Base-by-base conservation (phyloP, 2,888 invertebrate species). In the Melitaea athalia region DNA sequence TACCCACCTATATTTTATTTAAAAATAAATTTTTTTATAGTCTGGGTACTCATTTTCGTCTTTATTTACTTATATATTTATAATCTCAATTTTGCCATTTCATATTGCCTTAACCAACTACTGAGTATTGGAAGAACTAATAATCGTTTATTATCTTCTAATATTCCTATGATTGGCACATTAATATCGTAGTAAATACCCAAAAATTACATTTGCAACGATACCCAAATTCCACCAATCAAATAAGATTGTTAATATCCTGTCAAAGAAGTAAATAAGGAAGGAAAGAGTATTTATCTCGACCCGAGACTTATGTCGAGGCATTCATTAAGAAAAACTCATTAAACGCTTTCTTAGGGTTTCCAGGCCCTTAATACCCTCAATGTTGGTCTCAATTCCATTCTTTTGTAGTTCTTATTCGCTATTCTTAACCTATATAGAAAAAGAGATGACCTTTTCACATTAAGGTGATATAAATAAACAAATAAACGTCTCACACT, bases 311-410 rank as follows among this genome's bases (percentile, higher is more conserved):
- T 61, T 67, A 67, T 62, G 59, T 49, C 59, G 61, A 61, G 47
- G 24, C 55, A 47, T 63, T 69, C 64, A 63, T 72, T 69, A 71
- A 42, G 64, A 64, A 63, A 66, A 62, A 50, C 69, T 69, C 64
- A 69, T 72, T 67, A 64, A 62, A 53, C 12, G 52, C 6, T 24
- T n/a, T 11, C 12, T 38, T n/a, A 43, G 61, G 52, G 10, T 17
- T 33, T 24, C 43, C 5, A 52, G 55, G 45, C 17, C 52, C 38
- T 64, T 68, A 24, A 64, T 53, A 64, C 33, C 24, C 12, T 38
- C 24, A 14, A 14, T 55, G 33, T 33, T 12, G 11, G 14, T 53
- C 31, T 24, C 12, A 6, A 53, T 24, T 5, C 31, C 53, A 31
- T 31, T 11, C 53, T 14, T 11, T 45, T 14, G 12, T 14, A 45